These are phyloP conservation scores for Mastacembelus armatus DNA, from an alignment of 2,797 vertebrate species.

Conservation along the genomic window DNA sequence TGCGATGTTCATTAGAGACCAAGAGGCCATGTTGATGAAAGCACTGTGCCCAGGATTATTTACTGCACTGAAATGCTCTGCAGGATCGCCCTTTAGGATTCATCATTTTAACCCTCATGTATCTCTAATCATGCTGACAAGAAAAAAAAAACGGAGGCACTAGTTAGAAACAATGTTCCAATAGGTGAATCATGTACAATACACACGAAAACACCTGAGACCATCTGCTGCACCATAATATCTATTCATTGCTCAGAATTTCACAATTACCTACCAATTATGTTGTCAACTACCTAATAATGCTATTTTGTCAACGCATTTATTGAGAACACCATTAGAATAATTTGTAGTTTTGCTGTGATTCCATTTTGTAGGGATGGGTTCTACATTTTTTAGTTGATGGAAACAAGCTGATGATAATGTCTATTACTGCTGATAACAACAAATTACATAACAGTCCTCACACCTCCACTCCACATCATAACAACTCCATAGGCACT, in stretches of 20 bases:
- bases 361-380: conserved; percentile 19
- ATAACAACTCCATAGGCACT: conserved; percentile 58
- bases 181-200: conserved; percentile 25
- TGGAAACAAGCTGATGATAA: conserved; percentile 54
- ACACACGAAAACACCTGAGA: conserved; percentile 46
- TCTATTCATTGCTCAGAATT: conserved; percentile 46
- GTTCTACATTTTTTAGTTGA: conserved; percentile 36
- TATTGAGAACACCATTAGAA: conserved; percentile 46
- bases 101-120: conserved; percentile 42
- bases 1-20: conserved; percentile 68
- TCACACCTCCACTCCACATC: conserved; percentile 48
- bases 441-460: conserved; percentile 54
- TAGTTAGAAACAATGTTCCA: conserved; percentile 55
- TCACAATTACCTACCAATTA: conserved; percentile 53
- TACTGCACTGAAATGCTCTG: conserved; percentile 31
- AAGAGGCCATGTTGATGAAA: conserved; percentile 59
- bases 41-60: conserved; percentile 40
- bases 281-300: conserved; percentile 39
- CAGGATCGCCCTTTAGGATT: conserved; percentile 35
- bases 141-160: conserved; percentile 29
- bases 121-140: conserved; percentile 29
- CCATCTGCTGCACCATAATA: conserved; percentile 34
- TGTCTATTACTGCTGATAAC: conserved; percentile 52
- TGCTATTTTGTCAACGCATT: conserved; percentile 37
- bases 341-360: conserved; percentile 12